Evolutionary conservation across 2,888 invertebrate species (phyloP).

Genomic region (Margaritifera margaritifera): DNA sequence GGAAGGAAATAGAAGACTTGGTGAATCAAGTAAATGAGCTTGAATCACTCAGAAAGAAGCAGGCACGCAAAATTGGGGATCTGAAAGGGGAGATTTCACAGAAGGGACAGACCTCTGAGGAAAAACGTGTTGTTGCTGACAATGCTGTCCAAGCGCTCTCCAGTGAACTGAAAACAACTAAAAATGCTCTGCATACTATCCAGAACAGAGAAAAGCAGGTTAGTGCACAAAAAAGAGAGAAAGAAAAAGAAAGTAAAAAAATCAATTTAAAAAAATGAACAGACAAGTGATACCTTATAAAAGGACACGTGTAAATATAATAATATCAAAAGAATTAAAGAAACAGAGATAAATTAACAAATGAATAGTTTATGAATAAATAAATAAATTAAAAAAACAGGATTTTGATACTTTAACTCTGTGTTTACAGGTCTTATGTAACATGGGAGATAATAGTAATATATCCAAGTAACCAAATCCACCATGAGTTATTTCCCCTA

Average conservation of each 20-base stretch:
- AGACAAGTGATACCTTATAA: neutral
- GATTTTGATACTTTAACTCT: too few species aligned
- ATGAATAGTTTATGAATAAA: too few species aligned
- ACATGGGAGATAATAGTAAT: too few species aligned
- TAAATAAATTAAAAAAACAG: too few species aligned
- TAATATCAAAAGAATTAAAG: too few species aligned
- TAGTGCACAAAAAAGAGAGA: neutral
- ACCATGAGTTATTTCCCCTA: too few species aligned
- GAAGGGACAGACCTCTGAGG: constrained; percentile 47
- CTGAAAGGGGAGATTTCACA: constrained; percentile 62
- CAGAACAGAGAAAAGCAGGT: constrained; percentile 71
- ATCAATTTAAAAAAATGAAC: neutral
- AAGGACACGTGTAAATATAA: too few species aligned
- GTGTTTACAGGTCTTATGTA: too few species aligned
- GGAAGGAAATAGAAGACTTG: constrained; percentile 66
- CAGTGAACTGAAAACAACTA: constrained; percentile 71
- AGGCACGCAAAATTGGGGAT: constrained; percentile 68
- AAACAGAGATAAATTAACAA: too few species aligned
- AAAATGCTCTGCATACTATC: constrained; percentile 64
- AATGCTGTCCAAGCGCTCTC: constrained; percentile 71
- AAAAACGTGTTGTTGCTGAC: constrained; percentile 64
- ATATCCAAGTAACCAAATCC: too few species aligned
- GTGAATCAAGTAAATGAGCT: constrained; percentile 68
- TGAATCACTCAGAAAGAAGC: constrained; percentile 68
- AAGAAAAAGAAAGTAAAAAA: neutral